Conservation (phyloP, 2,888 invertebrate species). For the Pyrrhosoma nymphula region DNA sequence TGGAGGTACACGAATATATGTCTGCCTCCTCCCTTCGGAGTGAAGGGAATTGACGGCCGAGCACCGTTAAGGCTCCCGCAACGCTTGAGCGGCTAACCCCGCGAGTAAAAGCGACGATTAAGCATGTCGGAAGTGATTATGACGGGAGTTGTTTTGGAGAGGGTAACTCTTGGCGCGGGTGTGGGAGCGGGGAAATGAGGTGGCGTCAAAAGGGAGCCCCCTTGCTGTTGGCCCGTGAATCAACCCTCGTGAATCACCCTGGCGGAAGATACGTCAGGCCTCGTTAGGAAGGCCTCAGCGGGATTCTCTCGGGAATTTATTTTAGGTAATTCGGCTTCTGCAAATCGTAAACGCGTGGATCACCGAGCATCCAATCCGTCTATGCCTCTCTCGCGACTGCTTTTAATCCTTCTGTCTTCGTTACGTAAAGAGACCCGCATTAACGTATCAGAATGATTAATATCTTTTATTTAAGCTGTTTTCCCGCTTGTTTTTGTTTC, state of each 20-base stretch:
- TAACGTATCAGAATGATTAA: too few relatives aligned
- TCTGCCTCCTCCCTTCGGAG: not conserved
- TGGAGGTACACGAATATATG: not conserved
- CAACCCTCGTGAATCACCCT: not conserved
- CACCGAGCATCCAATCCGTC: not conserved
- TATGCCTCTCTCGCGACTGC: not conserved
- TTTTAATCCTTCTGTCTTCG: not conserved
- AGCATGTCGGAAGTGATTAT: conserved; percentile 47
- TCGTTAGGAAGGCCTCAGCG: not conserved
- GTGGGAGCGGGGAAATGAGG: not conserved
- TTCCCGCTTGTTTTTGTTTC: too few relatives aligned
- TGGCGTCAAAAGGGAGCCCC: not conserved
- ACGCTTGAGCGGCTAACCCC: not conserved
- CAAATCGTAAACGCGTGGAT: not conserved
- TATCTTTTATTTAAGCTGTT: too few relatives aligned
- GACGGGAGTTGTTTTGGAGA: conserved; percentile 34
- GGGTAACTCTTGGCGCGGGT: not conserved
- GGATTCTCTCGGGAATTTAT: not conserved
- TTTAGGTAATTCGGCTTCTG: not conserved
- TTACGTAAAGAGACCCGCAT: not conserved
- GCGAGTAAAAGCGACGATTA: conserved; percentile 32
- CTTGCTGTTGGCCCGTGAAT: not conserved
- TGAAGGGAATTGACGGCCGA: conserved; percentile 6
- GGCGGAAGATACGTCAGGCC: not conserved
- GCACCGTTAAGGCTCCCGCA: not conserved